Conservation (phyloP, 2,797 vertebrate genomes). For the Delichon dasypus region DNA sequence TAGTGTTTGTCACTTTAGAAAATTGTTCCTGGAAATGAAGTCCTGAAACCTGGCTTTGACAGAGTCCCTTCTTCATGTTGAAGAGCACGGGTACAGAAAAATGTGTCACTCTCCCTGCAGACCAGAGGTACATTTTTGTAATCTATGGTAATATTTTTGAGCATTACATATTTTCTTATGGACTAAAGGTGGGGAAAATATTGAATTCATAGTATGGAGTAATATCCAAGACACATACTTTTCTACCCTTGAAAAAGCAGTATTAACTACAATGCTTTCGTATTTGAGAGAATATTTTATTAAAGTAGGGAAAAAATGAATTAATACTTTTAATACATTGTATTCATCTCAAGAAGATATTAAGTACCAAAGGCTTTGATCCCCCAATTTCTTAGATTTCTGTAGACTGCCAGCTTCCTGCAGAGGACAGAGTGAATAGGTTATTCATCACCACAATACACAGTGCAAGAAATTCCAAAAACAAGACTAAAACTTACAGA, state of each 20-base stretch:
- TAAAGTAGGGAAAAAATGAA: neutral
- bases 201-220: neutral
- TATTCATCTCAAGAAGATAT: neutral
- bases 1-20: constrained; percentile 82
- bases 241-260: neutral
- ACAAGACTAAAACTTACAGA: neutral
- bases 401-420: neutral
- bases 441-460: neutral
- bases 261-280: neutral
- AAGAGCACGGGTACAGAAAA: constrained; percentile 64
- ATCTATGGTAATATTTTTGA: constrained; percentile 25
- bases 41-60: constrained; percentile 71
- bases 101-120: constrained; percentile 28
- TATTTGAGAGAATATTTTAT: neutral
- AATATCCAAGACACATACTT: neutral
- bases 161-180: neutral
- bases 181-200: neutral
- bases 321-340: neutral
- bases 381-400: neutral
- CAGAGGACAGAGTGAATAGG: neutral
- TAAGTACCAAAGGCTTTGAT: neutral
- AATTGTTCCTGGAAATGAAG: constrained; percentile 78
- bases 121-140: constrained; percentile 36
- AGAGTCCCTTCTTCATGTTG: constrained; percentile 56
- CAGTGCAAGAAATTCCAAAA: neutral